Base-by-base conservation (phyloP, 2,888 invertebrate species). In the Boloria euphrosyne region DNA sequence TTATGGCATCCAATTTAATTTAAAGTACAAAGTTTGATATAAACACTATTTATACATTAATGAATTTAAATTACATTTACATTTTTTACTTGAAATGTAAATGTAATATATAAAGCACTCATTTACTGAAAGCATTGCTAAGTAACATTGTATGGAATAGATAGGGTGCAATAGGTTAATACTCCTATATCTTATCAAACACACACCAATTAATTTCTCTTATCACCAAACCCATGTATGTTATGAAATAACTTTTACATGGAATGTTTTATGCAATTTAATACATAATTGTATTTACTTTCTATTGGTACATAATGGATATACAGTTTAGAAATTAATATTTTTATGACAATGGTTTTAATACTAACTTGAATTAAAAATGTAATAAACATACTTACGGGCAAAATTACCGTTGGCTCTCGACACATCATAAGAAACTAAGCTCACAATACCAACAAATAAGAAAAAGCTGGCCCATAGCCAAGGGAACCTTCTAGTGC, bases 381-480 rank as follows among this genome's bases (percentile, higher is more conserved):
- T 44, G 49, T 38, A 31, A 65, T 17, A 53, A 55, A 47, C 22
- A 47, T 22, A 89, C 93, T 93, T 85, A 95, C 95, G 93, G 76
- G 95, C 94, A 88, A 96, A 96, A 70, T 94, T 90, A 55, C 95
- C 95, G 66, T 93, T 94, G 76, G 94, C 93, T 70, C 89, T 93
- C 46, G 94, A 93, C 31, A 95, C 93, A 85, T 96, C 96, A 74
- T 94, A 94, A 46, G 93, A 88, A 65, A 96, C 84, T 66, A 95
- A 83, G 52, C 93, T 94, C 69, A 91, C 93, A 71, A 95, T 94
- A 69, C 93, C 81, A 38, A 94, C 77, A 69, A 95, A 75, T 64
- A 95, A 78, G 70, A 95, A 80, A 80, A 96, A 87, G 78, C 93
- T 94, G 67, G 95, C 93, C 79, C 93, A 93, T 75, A 94, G 90